phyloP scores from a whole-genome alignment of 2,797 vertebrate genomes.

The Fundulus diaphanus region DNA sequence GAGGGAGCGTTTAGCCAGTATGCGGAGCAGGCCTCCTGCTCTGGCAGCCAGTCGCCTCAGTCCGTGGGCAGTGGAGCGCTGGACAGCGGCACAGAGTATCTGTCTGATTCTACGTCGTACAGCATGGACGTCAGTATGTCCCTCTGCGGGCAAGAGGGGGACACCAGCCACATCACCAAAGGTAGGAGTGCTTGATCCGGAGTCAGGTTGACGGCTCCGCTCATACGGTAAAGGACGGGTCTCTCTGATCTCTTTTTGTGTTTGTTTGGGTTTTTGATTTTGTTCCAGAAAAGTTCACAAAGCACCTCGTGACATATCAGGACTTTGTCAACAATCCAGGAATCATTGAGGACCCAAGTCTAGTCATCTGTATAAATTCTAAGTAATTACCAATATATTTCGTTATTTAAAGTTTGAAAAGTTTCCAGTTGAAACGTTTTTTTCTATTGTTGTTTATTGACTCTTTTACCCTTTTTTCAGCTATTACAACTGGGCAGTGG shows the following conservation, averaged over 20 bases:
- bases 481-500: constrained; percentile 96
- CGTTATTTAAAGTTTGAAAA: neutral
- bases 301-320: constrained; percentile 89
- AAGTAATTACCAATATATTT: constrained; percentile 77
- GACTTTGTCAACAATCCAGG: constrained; percentile 90
- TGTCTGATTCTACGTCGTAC: constrained; percentile 74
- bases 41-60: constrained; percentile 76
- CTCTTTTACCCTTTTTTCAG: constrained; percentile 70
- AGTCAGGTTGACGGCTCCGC: neutral
- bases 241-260: neutral
- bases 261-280: constrained; percentile 10
- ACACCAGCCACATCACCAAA: constrained; percentile 84
- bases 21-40: constrained; percentile 67
- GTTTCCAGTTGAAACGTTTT: neutral
- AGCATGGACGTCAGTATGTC: constrained; percentile 84
- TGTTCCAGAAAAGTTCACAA: constrained; percentile 86
- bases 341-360: constrained; percentile 90
- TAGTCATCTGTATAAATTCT: constrained; percentile 92
- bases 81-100: constrained; percentile 76
- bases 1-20: constrained; percentile 67
- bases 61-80: constrained; percentile 70
- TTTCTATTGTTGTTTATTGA: neutral
- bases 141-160: constrained; percentile 87
- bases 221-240: neutral
- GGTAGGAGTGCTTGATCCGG: constrained; percentile 46